A percentile compares a stretch with the other conserved stretches of the same genome.
These are phyloP conservation scores for Yponomeuta plumbellus DNA, from an alignment of 2,888 invertebrate species.

Conservation along the genomic window DNA sequence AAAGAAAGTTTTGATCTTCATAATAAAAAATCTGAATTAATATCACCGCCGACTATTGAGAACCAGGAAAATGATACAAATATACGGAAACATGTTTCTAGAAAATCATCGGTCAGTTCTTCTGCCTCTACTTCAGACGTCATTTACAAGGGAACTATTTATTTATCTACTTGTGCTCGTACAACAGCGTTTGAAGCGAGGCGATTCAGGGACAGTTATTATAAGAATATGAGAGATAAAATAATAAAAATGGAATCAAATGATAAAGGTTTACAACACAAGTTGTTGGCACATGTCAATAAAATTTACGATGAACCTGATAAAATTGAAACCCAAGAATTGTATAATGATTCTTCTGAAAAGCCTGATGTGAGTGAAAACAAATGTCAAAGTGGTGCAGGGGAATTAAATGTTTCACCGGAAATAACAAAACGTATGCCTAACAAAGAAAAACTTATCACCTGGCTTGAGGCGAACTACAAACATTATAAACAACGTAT, in stretches of 20 bases:
- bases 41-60: not conserved
- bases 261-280: conserved; percentile 44
- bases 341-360: conserved; percentile 15
- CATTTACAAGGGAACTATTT: not conserved
- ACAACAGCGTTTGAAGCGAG: conserved; percentile 39
- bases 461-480: conserved; percentile 57
- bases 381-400: not conserved
- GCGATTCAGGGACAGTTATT: conserved; percentile 45
- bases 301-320: conserved; percentile 1
- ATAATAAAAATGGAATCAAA: conserved; percentile 54
- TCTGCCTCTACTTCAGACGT: not conserved
- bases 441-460: conserved; percentile 40
- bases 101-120: not conserved
- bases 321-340: not conserved
- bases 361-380: not conserved
- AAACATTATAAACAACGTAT: conserved; percentile 47
- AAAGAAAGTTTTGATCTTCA: not conserved
- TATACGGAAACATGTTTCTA: not conserved
- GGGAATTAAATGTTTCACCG: not conserved
- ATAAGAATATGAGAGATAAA: conserved; percentile 44
- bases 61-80: not conserved
- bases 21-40: not conserved
- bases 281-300: conserved; percentile 30
- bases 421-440: conserved; percentile 21
- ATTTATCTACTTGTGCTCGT: conserved; percentile 39